These are phyloP conservation scores for Sebastes vulpes DNA, from an alignment of 2,797 vertebrate species.

Conservation along the genomic window DNA sequence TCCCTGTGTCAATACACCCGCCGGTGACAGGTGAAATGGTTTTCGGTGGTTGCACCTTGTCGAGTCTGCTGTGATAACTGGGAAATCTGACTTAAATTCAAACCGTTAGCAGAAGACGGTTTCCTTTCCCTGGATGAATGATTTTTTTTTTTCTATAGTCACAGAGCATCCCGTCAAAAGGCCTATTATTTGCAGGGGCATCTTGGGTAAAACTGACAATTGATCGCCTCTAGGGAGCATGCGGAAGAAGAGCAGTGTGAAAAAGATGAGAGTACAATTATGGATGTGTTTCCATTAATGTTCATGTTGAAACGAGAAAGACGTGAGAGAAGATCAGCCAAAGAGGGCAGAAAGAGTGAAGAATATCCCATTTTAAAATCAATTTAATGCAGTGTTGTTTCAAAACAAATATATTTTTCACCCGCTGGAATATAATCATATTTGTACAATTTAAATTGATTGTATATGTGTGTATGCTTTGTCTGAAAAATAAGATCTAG, in stretches of 20 bases:
- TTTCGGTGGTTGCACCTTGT: conserved; percentile 65
- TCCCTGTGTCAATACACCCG: conserved; percentile 50
- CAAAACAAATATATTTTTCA: background rate
- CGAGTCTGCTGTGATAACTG: conserved; percentile 53
- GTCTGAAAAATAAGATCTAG: background rate
- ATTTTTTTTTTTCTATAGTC: conserved; percentile 24
- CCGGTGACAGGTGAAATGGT: conserved; percentile 71
- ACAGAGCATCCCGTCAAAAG: conserved; percentile 50
- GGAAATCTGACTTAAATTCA: conserved; percentile 54
- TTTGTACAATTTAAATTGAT: background rate
- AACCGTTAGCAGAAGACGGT: conserved; percentile 20
- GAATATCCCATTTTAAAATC: background rate
- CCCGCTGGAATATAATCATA: background rate
- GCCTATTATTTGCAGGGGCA: conserved; percentile 45
- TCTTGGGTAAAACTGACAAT: conserved; percentile 59
- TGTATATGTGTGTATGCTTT: background rate
- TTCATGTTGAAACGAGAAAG: background rate
- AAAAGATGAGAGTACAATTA: conserved; percentile 51
- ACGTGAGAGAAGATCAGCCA: background rate
- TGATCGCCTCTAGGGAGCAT: conserved; percentile 29
- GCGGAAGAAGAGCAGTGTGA: conserved; percentile 24
- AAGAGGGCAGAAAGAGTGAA: background rate
- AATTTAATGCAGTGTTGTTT: background rate
- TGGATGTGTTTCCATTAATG: conserved; percentile 27
- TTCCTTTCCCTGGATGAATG: conserved; percentile 50